These are phyloP conservation scores for Zelostemma sp. DNA, from an alignment of 1,140 invertebrate genomes.

Conservation along the genomic window DNA sequence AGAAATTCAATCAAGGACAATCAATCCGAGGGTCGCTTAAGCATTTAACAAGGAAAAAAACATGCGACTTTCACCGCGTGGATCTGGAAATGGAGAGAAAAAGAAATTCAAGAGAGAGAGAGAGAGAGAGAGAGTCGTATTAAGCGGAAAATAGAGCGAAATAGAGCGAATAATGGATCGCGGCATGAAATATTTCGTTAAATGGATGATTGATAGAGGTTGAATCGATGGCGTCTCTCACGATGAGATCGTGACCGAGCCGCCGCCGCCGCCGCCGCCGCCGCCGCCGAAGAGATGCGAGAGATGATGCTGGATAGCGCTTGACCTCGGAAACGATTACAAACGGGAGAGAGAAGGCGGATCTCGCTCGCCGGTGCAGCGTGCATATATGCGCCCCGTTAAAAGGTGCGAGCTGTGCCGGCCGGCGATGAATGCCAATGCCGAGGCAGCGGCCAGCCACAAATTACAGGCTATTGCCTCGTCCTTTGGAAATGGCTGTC, in stretches of 20 bases:
- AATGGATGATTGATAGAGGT: conserved; percentile 36
- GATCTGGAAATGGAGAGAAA: too few species aligned
- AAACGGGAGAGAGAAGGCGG: conserved; percentile 33
- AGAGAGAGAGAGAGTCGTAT: too few species aligned
- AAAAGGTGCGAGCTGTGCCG: conserved; percentile 44
- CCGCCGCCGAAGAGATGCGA: too few species aligned
- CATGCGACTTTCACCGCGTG: too few species aligned
- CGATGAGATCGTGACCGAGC: conserved; percentile 34
- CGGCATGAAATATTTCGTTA: conserved; percentile 9
- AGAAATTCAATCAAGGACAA: too few species aligned
- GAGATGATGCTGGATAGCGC: conserved; percentile 34
- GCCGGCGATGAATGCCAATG: conserved; percentile 56
- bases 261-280: too few species aligned
- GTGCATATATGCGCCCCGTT: conserved; percentile 27
- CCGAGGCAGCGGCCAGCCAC: conserved; percentile 43
- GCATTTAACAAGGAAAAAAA: conserved; percentile 25
- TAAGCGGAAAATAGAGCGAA: background rate
- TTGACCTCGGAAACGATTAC: conserved; percentile 40
- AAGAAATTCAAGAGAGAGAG: too few species aligned
- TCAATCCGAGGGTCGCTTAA: too few species aligned
- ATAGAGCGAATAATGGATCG: background rate
- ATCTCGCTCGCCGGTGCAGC: conserved; percentile 30
- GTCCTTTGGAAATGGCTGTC: conserved; percentile 48
- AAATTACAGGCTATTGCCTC: conserved; percentile 63
- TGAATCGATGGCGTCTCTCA: conserved; percentile 32